Evolutionary conservation across 2,888 invertebrate species (phyloP).

Genomic region (Agonopterix heracliana): DNA sequence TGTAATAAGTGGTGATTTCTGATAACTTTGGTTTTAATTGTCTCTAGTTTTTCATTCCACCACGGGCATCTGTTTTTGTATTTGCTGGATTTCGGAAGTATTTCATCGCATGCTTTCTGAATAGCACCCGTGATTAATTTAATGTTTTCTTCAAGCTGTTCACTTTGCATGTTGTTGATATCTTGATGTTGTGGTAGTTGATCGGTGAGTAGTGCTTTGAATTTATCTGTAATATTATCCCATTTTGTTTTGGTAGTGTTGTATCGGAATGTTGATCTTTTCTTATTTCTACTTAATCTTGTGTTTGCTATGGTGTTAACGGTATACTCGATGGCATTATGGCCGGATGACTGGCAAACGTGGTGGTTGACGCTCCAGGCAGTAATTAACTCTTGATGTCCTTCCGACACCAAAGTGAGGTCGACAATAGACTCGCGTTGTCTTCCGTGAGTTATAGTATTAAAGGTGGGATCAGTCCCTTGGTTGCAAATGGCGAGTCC

Average conservation of each 20-base stretch:
- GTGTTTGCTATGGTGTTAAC: no score
- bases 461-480: slow-evolving; percentile 13
- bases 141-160: no score
- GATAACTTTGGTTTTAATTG: slow-evolving; percentile 3
- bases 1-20: not conserved
- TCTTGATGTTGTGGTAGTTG: no score
- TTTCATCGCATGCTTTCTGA: not conserved
- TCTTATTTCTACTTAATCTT: no score
- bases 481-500: slow-evolving; percentile 9
- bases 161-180: no score
- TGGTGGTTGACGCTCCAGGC: slow-evolving; percentile 11
- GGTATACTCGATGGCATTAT: slow-evolving; percentile 14
- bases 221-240: no score
- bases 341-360: slow-evolving; percentile 10
- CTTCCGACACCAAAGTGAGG: slow-evolving; percentile 5
- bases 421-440: slow-evolving; percentile 8
- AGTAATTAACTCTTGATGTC: no score
- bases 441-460: slow-evolving; percentile 11
- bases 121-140: not conserved
- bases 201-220: no score
- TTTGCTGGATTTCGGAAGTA: not conserved
- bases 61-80: slow-evolving; percentile 1
- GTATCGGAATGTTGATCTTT: no score
- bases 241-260: no score
- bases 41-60: slow-evolving; percentile 9